These are phyloP conservation scores for Cladorhizidae sp. DNA, from an alignment of 37 sponge, comb jelly and placozoan species.

Conservation along the genomic window DNA sequence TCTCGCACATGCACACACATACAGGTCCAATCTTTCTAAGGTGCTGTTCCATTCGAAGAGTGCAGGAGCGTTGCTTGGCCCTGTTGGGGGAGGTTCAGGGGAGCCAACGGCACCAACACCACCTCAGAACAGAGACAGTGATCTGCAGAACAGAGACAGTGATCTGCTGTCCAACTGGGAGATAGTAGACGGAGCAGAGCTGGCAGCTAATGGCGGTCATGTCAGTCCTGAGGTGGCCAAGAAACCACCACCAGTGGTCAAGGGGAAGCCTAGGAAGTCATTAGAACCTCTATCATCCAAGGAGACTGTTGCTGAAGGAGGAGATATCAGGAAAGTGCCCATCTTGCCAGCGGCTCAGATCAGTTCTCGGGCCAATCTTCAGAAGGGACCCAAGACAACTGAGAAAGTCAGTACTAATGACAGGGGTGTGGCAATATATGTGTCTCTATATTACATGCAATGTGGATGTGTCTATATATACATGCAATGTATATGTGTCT, in stretches of 20 bases:
- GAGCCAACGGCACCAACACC: not conserved
- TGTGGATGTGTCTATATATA: too few species aligned
- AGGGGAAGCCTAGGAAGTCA: slow-evolving; percentile 24
- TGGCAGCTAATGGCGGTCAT: not conserved
- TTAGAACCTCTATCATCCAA: not conserved
- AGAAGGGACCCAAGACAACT: not conserved
- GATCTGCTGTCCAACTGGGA: not conserved
- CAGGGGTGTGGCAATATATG: too few species aligned
- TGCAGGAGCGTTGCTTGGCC: not conserved
- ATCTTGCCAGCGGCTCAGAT: not conserved
- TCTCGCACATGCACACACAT: not conserved
- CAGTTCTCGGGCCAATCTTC: not conserved
- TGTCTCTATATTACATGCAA: too few species aligned
- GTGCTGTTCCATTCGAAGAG: not conserved
- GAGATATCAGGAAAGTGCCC: slow-evolving; percentile 9
- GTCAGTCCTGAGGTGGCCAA: slow-evolving; percentile 14
- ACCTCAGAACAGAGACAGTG: not conserved
- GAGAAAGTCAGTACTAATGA: too few species aligned
- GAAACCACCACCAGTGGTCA: slow-evolving; percentile 31
- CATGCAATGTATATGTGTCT: too few species aligned
- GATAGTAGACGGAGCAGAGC: not conserved
- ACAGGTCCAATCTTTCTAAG: slow-evolving; percentile 5
- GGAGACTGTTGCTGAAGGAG: too few species aligned
- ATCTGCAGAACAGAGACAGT: not conserved
- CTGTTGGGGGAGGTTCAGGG: not conserved